Percentiles rank a stretch among this genome's conserved stretches.
Evolutionary conservation across 2,113 vertebrate genomes (phyloP).

Genomic region (Orycteropus afer): DNA sequence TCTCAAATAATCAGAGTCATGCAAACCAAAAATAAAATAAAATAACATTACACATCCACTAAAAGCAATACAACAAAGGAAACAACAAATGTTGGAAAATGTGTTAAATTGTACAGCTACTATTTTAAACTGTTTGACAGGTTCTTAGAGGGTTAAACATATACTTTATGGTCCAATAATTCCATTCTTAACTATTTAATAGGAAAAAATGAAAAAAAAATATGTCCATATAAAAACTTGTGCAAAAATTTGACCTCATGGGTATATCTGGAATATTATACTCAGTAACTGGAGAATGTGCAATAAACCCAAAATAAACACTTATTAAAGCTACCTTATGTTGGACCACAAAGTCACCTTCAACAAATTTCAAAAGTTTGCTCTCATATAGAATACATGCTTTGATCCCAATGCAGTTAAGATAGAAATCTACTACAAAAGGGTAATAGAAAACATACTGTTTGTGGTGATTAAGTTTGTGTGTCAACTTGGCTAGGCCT

Average conservation of each 20-base stretch:
- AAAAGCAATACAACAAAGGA: background rate
- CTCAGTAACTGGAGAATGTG: background rate
- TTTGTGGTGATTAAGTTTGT: too few species aligned
- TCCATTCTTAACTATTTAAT: background rate
- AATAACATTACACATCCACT: background rate
- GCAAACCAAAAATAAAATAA: background rate
- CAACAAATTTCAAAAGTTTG: background rate
- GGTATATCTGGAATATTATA: background rate
- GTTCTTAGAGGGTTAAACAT: background rate
- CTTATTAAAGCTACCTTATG: background rate
- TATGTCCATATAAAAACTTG: too few species aligned
- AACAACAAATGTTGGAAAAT: background rate
- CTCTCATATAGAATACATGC: background rate
- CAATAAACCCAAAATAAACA: background rate
- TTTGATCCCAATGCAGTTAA: background rate
- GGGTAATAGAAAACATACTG: background rate
- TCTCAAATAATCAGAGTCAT: background rate
- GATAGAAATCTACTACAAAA: background rate
- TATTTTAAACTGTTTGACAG: background rate
- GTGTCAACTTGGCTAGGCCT: too few species aligned
- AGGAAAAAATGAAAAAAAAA: too few species aligned
- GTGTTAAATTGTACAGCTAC: background rate
- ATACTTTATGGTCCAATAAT: background rate
- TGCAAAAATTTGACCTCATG: background rate
- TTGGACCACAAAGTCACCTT: background rate